These are phyloP conservation scores for Melinaea marsaeus DNA, from an alignment of 2,888 invertebrate species.

Conservation along the genomic window DNA sequence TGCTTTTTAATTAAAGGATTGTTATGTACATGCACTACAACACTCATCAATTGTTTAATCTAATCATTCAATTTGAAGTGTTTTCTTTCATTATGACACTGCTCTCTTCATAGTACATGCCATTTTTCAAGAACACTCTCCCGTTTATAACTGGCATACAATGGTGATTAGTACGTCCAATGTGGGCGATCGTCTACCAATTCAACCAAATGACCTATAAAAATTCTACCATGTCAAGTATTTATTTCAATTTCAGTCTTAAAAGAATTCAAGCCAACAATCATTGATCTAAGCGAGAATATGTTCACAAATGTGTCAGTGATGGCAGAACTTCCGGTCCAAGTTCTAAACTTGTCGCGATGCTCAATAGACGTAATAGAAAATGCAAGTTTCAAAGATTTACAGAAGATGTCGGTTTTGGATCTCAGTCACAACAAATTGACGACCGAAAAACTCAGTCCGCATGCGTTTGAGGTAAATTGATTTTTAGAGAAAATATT, in stretches of 20 bases:
- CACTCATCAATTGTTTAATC: no score
- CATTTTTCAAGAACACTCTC: no score
- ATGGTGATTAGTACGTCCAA: no score
- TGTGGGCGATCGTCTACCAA: no score
- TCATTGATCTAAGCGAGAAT: slow-evolving; percentile 69
- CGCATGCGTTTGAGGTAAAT: slow-evolving; percentile 82
- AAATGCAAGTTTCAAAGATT: slow-evolving; percentile 79
- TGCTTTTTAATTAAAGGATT: no score
- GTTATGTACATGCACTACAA: no score
- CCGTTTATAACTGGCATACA: no score
- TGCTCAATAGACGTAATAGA: slow-evolving; percentile 82
- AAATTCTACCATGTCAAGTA: neutral
- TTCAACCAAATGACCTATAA: neutral
- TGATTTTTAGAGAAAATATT: neutral
- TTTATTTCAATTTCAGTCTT: slow-evolving; percentile 47
- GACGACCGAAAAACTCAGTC: slow-evolving; percentile 76
- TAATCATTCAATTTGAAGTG: no score
- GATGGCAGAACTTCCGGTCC: slow-evolving; percentile 75
- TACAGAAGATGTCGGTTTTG: slow-evolving; percentile 79
- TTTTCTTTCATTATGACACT: no score
- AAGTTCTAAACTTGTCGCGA: slow-evolving; percentile 78
- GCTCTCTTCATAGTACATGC: no score
- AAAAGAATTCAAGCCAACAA: slow-evolving; percentile 50
- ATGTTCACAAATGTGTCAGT: slow-evolving; percentile 63
- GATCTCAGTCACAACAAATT: slow-evolving; percentile 85